phyloP scores from a whole-genome alignment of 2,113 vertebrate genomes.

The Corapipo altera region DNA sequence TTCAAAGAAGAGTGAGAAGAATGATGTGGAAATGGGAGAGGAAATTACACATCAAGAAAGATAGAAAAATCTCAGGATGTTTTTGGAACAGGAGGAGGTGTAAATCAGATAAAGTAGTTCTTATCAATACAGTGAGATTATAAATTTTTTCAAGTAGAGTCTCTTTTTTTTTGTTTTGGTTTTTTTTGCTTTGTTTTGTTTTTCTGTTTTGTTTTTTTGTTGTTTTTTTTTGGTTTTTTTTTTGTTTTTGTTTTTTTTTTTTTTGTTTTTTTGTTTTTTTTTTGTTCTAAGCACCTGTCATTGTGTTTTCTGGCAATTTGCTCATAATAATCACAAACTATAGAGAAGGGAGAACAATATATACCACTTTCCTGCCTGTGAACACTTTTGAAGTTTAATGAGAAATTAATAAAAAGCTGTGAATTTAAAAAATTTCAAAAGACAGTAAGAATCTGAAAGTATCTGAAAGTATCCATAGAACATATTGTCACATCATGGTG shows the following conservation, averaged over 20 bases:
- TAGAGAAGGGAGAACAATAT: background rate
- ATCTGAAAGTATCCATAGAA: background rate
- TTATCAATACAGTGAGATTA: background rate
- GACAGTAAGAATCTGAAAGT: background rate
- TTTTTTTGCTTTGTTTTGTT: no score
- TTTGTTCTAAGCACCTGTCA: background rate
- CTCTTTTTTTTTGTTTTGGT: no score
- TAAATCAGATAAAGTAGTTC: background rate
- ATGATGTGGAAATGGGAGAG: background rate
- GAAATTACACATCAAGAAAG: background rate
- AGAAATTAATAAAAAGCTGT: background rate
- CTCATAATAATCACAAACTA: background rate
- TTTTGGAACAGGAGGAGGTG: background rate
- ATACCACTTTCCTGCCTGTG: background rate
- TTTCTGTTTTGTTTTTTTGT: no score
- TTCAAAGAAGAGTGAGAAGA: background rate
- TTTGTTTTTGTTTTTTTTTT: no score
- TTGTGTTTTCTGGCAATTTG: background rate
- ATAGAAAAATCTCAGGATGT: background rate
- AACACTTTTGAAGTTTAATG: background rate
- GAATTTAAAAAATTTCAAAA: background rate
- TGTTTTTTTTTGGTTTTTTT: no score
- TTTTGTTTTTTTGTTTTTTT: background rate
- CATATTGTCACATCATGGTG: background rate
- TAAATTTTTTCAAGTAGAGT: background rate